Evolutionary conservation across 2,888 invertebrate species (phyloP).

Genomic region (Lasioglossum morio): DNA sequence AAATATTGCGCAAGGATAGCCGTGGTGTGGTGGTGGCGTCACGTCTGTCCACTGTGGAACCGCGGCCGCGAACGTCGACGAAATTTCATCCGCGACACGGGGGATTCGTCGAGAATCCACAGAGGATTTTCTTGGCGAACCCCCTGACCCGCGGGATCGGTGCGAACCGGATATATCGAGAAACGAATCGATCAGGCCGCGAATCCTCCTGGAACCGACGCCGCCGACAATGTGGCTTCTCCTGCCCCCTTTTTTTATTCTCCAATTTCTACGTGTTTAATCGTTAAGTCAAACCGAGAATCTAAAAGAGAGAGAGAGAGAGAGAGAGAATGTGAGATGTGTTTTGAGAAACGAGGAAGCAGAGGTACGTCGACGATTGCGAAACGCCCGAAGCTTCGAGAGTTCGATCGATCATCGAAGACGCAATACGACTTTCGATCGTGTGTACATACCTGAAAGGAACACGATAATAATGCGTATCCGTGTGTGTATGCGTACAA

Average conservation of each 20-base stretch:
- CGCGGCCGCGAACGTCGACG: conserved; percentile 21
- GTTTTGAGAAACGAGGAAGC: not conserved
- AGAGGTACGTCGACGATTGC: not conserved
- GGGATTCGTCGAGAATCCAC: not conserved
- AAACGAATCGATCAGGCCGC: not conserved
- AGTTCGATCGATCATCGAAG: conserved; percentile 62
- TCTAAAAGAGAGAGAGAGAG: conserved; percentile 20
- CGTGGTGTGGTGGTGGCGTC: conserved; percentile 36
- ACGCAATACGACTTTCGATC: conserved; percentile 75
- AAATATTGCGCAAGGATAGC: conserved; percentile 71
- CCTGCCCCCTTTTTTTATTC: conserved; percentile 78
- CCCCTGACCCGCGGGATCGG: not conserved
- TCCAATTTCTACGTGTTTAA: conserved; percentile 82
- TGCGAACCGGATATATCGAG: not conserved
- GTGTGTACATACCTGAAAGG: conserved; percentile 78
- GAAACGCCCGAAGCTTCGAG: conserved; percentile 58
- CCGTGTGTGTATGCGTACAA: conserved; percentile 9
- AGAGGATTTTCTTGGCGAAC: not conserved
- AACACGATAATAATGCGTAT: conserved; percentile 61
- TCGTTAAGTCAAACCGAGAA: conserved; percentile 71
- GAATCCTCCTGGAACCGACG: conserved; percentile 49
- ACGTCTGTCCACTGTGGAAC: conserved; percentile 39
- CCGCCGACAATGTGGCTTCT: conserved; percentile 67
- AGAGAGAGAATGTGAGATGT: not conserved
- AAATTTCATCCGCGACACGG: not conserved